Base-by-base conservation (phyloP, 64 coral and sea anemone genomes). In the Cladopsammia gracilis region DNA sequence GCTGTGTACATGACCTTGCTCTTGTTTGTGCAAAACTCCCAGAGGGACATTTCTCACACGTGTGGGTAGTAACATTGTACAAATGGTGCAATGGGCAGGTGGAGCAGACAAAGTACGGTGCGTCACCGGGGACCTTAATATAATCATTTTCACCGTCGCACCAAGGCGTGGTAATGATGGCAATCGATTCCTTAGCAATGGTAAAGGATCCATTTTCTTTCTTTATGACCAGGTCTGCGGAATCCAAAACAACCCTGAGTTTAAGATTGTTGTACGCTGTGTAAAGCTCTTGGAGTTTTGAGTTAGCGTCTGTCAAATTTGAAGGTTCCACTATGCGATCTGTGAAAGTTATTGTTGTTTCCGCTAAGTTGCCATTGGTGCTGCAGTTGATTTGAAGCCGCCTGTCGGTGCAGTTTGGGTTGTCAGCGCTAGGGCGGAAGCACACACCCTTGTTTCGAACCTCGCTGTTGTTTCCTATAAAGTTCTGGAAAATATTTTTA, bases 361-460 rank as follows among this genome's bases (percentile, higher is more conserved):
- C 64, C 9, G 46, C 60, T 6, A 18, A 23, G 20, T 20, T 68
- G 44, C 19, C 61, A 49, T 24, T 10, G 15, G 45, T 67, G 61
- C 43, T 84, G 62, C 80, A 84, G 44, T 51, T 84, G 9, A 84
- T 44, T 23, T 67, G 78, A 62, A 82, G 18, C 56, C 34, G 48
- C 62, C 26, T 67, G 8, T 20, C 25, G 25, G 62, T 84, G 26
- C 80, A 84, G 6, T 68, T 19, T 7, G 6, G 8, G 10, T 26
- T 79, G 14, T 79, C 34, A 2, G 59, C 61, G 11, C 60, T 19
- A 14, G 60, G 3, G 16, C 20, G 2, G 62, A 84, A 84, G 47
- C 80, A 84, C 61, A 84, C 19, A 84, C 80, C 62, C 11, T 51
- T 84, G 62, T 9, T 67, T 84, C 20, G 26, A 47, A 84, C 20